Evolutionary conservation across 2,888 invertebrate species (phyloP).

Genomic region (Sialis fuliginosa): DNA sequence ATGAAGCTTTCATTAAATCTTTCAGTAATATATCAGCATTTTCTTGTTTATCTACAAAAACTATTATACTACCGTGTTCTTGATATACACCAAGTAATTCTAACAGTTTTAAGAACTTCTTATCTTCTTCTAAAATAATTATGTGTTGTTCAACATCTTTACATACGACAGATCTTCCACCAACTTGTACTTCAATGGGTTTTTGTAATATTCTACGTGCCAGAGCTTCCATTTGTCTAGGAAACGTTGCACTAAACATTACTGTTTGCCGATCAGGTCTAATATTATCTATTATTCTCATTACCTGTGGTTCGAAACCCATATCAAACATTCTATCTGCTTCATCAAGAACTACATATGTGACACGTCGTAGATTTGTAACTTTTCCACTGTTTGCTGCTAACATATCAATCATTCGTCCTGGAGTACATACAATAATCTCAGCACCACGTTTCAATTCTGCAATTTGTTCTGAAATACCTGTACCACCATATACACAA

Average conservation of each 20-base stretch:
- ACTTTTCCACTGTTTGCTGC: conserved; percentile 96
- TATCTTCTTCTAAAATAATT: conserved; percentile 84
- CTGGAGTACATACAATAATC: conserved; percentile 97
- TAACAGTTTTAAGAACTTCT: conserved; percentile 91
- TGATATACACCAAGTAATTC: conserved; percentile 94
- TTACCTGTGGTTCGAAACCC: conserved; percentile 95
- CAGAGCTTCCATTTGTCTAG: conserved; percentile 96
- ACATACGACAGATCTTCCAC: conserved; percentile 91
- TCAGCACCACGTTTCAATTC: conserved; percentile 93
- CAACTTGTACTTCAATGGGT: conserved; percentile 95
- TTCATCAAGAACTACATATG: conserved; percentile 95
- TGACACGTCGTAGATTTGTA: conserved; percentile 90
- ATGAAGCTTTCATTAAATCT: conserved; percentile 90
- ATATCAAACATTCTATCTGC: conserved; percentile 99
- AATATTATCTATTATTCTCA: conserved; percentile 94
- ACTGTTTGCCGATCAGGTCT: conserved; percentile 95
- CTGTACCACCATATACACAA: conserved; percentile 97
- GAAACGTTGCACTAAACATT: conserved; percentile 98
- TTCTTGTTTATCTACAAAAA: conserved; percentile 98
- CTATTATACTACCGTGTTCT: conserved; percentile 81
- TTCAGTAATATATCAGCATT: conserved; percentile 85
- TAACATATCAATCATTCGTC: conserved; percentile 99
- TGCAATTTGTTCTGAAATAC: conserved; percentile 84
- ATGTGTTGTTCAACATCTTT: conserved; percentile 95
- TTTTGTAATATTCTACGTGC: conserved; percentile 83